phyloP scores from a whole-genome alignment of 2,888 invertebrate species.

The Dromius quadrimaculatus region DNA sequence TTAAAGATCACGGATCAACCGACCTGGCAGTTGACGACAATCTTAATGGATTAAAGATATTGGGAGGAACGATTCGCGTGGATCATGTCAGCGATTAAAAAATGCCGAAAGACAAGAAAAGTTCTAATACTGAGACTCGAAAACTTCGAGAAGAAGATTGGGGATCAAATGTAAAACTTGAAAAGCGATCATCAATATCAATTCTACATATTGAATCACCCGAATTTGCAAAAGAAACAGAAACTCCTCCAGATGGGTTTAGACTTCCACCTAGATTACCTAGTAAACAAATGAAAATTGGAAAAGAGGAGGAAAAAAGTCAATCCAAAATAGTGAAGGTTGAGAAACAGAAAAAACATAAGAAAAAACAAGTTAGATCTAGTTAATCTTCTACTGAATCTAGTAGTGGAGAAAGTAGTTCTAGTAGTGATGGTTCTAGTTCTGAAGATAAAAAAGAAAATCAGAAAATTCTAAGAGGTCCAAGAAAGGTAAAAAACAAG shows the following conservation, averaged over 20 bases:
- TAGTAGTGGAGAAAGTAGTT: constrained; percentile 2
- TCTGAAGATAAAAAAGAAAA: constrained; percentile 16
- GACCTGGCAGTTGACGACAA: constrained; percentile 97
- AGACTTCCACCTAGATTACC: constrained; percentile 65
- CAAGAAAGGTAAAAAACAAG: constrained; percentile 1
- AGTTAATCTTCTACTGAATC: constrained; percentile 39
- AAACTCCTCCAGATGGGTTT: constrained; percentile 59
- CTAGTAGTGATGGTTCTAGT: constrained; percentile 12
- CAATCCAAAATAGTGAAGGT: constrained; percentile 42
- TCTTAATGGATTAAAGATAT: constrained; percentile 94
- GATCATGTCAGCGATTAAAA: constrained; percentile 97
- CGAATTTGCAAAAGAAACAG: constrained; percentile 38
- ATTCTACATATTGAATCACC: constrained; percentile 43
- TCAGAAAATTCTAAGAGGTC: not conserved
- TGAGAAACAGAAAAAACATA: constrained; percentile 53
- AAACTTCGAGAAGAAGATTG: constrained; percentile 86
- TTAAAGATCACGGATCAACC: constrained; percentile 97
- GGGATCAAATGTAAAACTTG: constrained; percentile 73
- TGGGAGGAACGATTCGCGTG: constrained; percentile 88
- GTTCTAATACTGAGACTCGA: constrained; percentile 81
- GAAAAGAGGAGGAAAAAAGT: constrained; percentile 51
- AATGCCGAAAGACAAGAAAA: constrained; percentile 89
- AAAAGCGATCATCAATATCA: constrained; percentile 36
- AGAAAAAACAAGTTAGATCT: constrained; percentile 53
- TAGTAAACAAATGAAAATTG: constrained; percentile 63